Conservation (phyloP, 2,113 vertebrate genomes). For the Struthio camelus region DNA sequence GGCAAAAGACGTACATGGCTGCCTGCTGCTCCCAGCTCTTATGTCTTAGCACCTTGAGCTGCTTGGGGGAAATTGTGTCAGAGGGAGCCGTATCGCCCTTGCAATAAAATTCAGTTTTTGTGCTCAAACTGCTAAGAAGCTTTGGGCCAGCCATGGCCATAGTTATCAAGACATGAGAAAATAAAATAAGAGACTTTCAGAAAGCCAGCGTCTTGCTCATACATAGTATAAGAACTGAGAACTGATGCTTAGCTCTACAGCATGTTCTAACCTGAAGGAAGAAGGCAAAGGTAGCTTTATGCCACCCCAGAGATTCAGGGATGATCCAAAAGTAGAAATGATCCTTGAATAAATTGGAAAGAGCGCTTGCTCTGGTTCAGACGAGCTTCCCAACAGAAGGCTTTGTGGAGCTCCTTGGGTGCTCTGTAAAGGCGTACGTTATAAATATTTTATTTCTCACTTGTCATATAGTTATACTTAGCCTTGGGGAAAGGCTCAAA, state of each 20-base stretch:
- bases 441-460: not conserved
- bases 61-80: too few relatives aligned
- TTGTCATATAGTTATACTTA: not conserved
- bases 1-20: too few relatives aligned
- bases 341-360: not conserved
- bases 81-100: too few relatives aligned
- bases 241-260: not conserved
- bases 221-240: rapidly evolving
- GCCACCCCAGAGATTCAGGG: not conserved
- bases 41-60: too few relatives aligned
- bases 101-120: not conserved
- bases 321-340: not conserved
- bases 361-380: not conserved
- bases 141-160: not conserved
- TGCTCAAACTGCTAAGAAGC: not conserved
- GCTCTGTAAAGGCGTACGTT: rapidly evolving
- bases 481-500: not conserved
- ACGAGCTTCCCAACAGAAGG: not conserved
- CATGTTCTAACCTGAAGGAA: not conserved
- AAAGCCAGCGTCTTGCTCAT: not conserved
- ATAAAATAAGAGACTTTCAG: not conserved
- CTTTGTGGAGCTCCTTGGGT: not conserved
- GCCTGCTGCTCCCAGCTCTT: too few relatives aligned
- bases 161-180: not conserved
- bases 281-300: not conserved